Evolutionary conservation across 1,140 invertebrate species (phyloP).

Genomic region (Drosophila kurseongensis): DNA sequence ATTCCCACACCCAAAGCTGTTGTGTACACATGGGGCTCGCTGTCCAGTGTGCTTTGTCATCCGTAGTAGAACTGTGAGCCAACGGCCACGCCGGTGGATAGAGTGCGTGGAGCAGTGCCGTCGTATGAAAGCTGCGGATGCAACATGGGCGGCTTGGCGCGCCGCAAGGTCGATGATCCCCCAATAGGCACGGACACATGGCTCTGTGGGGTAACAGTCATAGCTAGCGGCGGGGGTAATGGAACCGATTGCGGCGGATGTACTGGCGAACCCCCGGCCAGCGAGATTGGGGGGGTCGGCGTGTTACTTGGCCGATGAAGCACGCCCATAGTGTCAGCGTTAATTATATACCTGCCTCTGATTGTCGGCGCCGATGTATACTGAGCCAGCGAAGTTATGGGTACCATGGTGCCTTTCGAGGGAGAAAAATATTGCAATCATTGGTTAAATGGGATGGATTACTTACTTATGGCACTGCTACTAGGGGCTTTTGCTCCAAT

Average conservation of each 20-base stretch:
- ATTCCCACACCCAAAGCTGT: constrained; percentile 29
- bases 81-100: constrained; percentile 75
- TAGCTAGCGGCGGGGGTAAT: constrained; percentile 34
- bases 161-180: constrained; percentile 62
- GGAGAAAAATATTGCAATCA: constrained; percentile 7
- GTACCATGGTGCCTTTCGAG: constrained; percentile 67
- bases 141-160: constrained; percentile 53
- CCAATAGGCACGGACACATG: constrained; percentile 30
- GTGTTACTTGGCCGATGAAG: constrained; percentile 66
- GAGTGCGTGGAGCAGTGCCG: constrained; percentile 76
- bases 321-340: constrained; percentile 54
- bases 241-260: constrained; percentile 50
- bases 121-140: constrained; percentile 79
- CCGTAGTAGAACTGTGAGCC: constrained; percentile 82
- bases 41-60: constrained; percentile 69
- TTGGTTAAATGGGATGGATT: neutral
- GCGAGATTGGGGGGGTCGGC: constrained; percentile 59
- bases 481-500: constrained; percentile 60
- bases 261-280: constrained; percentile 52
- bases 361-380: constrained; percentile 78
- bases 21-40: constrained; percentile 56
- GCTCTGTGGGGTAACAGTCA: constrained; percentile 35
- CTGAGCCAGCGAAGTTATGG: constrained; percentile 68
- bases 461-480: constrained; percentile 74
- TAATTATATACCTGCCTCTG: constrained; percentile 71